These are phyloP conservation scores for Drosophila repletoides DNA, from an alignment of 1,140 invertebrate genomes.

Conservation along the genomic window DNA sequence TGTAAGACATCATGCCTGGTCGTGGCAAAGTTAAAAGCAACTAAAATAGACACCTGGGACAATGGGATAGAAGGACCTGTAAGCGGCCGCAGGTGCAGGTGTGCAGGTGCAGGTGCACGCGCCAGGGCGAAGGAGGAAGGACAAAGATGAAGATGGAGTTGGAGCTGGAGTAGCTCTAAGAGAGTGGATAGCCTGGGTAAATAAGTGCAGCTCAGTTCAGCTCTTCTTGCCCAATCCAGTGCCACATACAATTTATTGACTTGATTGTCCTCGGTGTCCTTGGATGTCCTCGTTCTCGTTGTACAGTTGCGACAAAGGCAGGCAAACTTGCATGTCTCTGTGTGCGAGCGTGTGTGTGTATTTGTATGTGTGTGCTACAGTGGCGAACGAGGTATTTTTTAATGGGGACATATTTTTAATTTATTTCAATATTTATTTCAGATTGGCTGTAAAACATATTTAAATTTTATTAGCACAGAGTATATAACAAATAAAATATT, in stretches of 20 bases:
- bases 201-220: conserved; percentile 58
- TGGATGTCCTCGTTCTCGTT: conserved; percentile 12
- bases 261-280: conserved; percentile 64
- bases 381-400: too few relatives aligned
- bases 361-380: conserved; percentile 1
- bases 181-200: conserved; percentile 44
- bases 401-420: too few relatives aligned
- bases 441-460: neutral
- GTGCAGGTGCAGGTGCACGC: too few relatives aligned
- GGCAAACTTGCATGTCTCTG: neutral
- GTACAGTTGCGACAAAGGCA: conserved; percentile 31
- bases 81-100: neutral
- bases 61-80: neutral
- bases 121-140: conserved; percentile 13
- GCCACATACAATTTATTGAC: conserved; percentile 74
- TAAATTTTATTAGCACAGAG: too few relatives aligned
- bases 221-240: conserved; percentile 56
- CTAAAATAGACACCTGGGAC: conserved; percentile 76
- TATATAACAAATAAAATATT: too few relatives aligned
- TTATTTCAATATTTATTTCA: too few relatives aligned
- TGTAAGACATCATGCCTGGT: conserved; percentile 53
- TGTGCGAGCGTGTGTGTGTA: neutral
- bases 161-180: conserved; percentile 16
- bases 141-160: conserved; percentile 5
- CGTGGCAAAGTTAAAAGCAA: conserved; percentile 72